phyloP scores from a whole-genome alignment of 64 coral and sea anemone species.

The Montipora capricornis region DNA sequence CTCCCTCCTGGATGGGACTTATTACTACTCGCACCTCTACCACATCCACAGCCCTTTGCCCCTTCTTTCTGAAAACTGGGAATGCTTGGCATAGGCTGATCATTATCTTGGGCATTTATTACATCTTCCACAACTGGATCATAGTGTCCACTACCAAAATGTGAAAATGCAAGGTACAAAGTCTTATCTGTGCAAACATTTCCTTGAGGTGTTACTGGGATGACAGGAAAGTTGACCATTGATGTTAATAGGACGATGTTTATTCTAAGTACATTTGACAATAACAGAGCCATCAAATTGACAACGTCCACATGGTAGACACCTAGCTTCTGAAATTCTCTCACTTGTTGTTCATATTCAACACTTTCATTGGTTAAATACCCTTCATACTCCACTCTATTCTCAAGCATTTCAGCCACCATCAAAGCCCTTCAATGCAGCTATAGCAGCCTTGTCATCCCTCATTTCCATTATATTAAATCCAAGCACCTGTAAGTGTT shows the following conservation, averaged over 20 bases:
- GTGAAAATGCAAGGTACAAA: constrained; percentile 42
- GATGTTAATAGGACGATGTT: constrained; percentile 57
- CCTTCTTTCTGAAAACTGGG: constrained; percentile 25
- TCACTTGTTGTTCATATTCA: constrained; percentile 57
- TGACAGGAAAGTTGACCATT: constrained; percentile 47
- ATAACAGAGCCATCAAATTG: constrained; percentile 53
- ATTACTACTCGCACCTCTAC: constrained; percentile 37
- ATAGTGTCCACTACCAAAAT: constrained; percentile 59
- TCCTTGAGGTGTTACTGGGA: constrained; percentile 50
- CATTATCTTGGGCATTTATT: not conserved
- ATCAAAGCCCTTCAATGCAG: constrained; percentile 47
- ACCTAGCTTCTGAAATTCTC: constrained; percentile 32
- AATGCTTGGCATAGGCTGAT: constrained; percentile 1
- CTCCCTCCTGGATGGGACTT: constrained; percentile 5
- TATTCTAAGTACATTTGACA: constrained; percentile 56
- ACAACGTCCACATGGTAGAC: constrained; percentile 53
- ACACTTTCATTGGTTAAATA: constrained; percentile 37
- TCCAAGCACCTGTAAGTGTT: not conserved
- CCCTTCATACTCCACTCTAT: constrained; percentile 44
- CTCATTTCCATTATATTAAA: constrained; percentile 10
- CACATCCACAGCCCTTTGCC: constrained; percentile 41
- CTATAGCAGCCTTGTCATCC: constrained; percentile 19
- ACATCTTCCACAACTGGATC: constrained; percentile 33
- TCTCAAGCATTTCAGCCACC: constrained; percentile 55
- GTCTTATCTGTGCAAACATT: constrained; percentile 4